phyloP scores from a whole-genome alignment of 2,888 invertebrate genomes.

The Sisyra terminalis region DNA sequence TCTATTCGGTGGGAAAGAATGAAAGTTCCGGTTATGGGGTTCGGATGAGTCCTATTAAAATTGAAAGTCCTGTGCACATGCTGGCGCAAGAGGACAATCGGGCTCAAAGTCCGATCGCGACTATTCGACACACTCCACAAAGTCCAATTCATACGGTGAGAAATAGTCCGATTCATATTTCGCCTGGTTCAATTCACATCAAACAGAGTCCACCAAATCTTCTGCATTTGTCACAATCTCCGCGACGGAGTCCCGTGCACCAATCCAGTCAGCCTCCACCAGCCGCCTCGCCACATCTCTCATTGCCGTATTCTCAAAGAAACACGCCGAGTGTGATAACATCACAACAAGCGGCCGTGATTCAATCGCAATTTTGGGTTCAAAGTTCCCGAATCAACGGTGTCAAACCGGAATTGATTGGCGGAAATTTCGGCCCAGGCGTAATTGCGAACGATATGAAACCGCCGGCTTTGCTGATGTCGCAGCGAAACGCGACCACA shows the following conservation, averaged over 20 bases:
- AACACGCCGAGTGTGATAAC: constrained; percentile 21
- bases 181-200: constrained; percentile 1
- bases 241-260: constrained; percentile 7
- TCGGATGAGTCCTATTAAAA: too few species aligned
- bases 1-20: background rate
- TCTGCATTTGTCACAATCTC: constrained; percentile 7
- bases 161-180: background rate
- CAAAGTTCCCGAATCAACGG: constrained; percentile 51
- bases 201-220: constrained; percentile 5
- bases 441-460: constrained; percentile 16
- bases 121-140: constrained; percentile 9
- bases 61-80: background rate
- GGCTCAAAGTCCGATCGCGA: background rate
- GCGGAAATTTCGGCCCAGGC: constrained; percentile 28
- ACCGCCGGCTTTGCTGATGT: constrained; percentile 20
- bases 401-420: constrained; percentile 68
- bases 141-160: constrained; percentile 11
- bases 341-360: constrained; percentile 18
- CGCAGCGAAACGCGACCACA: constrained; percentile 18
- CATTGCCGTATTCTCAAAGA: constrained; percentile 11
- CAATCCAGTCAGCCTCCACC: constrained; percentile 10
- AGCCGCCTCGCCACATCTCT: constrained; percentile 11
- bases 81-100: background rate
- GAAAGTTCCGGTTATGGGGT: background rate
- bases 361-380: constrained; percentile 25